Conservation (phyloP, 2,113 vertebrate genomes). For the Tachysurus vachellii region DNA sequence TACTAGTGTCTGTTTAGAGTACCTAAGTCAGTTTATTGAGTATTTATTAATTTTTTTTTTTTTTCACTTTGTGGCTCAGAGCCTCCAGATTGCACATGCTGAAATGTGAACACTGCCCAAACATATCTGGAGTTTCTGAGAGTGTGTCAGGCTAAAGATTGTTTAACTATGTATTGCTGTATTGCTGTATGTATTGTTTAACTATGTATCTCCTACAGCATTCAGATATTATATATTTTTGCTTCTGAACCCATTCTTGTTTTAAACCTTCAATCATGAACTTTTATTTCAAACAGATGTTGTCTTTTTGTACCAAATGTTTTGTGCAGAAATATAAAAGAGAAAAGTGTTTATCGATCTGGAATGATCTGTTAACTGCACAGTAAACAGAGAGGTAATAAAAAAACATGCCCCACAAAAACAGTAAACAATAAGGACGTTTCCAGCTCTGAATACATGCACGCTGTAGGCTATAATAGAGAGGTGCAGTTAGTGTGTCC, state of each 20-base stretch:
- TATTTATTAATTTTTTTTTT: not conserved
- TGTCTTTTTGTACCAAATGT: not conserved
- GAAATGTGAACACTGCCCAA: not conserved
- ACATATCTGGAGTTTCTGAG: not conserved
- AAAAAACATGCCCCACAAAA: constrained; percentile 20
- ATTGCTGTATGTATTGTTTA: not conserved
- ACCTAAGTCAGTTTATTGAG: not conserved
- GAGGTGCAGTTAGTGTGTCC: constrained; percentile 1
- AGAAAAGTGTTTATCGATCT: constrained; percentile 1
- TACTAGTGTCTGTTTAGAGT: not conserved
- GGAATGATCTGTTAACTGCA: constrained; percentile 30
- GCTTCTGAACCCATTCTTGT: not conserved
- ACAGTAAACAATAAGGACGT: constrained; percentile 45
- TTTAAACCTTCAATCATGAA: not conserved
- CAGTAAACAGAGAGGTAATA: constrained; percentile 31
- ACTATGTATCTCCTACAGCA: not conserved
- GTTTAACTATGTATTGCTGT: not conserved
- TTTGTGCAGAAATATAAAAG: not conserved
- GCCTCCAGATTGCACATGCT: not conserved
- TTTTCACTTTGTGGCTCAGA: not conserved
- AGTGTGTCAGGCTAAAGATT: no score
- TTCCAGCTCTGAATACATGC: constrained; percentile 48
- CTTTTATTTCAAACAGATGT: not conserved
- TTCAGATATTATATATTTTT: not conserved
- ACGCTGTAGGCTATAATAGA: not conserved